phyloP scores from a whole-genome alignment of 2,113 vertebrate genomes.

The Pelodiscus sinensis region DNA sequence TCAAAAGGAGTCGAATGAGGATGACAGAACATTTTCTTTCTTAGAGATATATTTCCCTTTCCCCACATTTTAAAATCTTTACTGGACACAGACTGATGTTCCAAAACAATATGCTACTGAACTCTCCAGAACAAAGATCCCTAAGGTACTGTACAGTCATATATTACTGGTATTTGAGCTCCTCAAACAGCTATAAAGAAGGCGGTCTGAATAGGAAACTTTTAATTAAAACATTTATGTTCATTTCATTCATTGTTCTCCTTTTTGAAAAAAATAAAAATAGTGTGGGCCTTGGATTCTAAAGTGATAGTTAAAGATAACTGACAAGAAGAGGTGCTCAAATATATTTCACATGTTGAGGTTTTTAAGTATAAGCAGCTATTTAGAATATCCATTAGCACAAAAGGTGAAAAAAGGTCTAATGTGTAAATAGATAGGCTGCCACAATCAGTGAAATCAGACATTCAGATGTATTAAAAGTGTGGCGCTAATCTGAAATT shows the following conservation, averaged over 20 bases:
- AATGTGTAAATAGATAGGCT: background rate
- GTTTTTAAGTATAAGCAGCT: background rate
- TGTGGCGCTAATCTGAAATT: background rate
- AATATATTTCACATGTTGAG: background rate
- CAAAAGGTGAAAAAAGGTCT: background rate
- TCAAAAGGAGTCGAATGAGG: background rate
- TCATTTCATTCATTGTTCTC: background rate
- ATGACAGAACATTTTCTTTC: background rate
- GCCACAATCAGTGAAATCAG: background rate
- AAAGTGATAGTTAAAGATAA: background rate
- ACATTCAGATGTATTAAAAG: background rate
- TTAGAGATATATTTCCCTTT: background rate
- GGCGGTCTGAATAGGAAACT: background rate
- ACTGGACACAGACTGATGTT: background rate
- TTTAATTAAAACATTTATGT: background rate
- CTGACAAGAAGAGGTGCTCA: background rate
- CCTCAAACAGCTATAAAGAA: background rate
- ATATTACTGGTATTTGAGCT: background rate
- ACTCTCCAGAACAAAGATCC: slow-evolving; percentile 28
- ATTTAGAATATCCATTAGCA: background rate
- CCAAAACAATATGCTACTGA: slow-evolving; percentile 1
- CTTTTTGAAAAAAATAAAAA: background rate
- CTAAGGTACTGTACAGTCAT: slow-evolving; percentile 6
- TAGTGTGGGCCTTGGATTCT: background rate
- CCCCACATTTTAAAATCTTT: background rate